Percentiles rank a stretch among this genome's conserved stretches.
Conservation (phyloP, 2,113 vertebrate genomes). For the Psittacus erithacus region DNA sequence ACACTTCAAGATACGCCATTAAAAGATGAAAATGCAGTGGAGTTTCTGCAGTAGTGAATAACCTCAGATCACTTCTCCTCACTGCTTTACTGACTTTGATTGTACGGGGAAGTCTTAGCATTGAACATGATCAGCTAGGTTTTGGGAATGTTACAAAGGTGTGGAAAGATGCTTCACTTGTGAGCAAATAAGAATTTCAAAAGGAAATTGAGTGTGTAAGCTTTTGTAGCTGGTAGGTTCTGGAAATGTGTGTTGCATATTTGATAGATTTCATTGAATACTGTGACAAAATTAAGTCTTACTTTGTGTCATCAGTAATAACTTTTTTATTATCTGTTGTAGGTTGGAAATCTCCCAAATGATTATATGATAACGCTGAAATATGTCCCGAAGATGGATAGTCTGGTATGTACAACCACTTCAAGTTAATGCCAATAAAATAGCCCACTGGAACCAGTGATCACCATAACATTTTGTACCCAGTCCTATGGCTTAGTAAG, state of each 20-base stretch:
- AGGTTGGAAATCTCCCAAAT: conserved; percentile 85
- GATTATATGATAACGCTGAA: conserved; percentile 83
- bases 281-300: neutral
- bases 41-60: neutral
- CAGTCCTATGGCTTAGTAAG: neutral
- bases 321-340: conserved; percentile 26
- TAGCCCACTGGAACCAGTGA: neutral
- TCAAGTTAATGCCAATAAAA: conserved; percentile 20
- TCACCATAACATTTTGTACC: neutral
- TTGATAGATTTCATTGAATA: neutral
- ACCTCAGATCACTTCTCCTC: neutral
- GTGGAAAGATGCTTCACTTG: neutral
- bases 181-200: neutral
- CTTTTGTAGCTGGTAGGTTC: neutral
- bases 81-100: neutral
- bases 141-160: neutral
- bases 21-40: neutral
- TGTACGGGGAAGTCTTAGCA: neutral
- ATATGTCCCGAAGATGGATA: conserved; percentile 81
- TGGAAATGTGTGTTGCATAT: neutral
- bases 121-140: neutral
- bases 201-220: neutral
- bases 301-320: neutral
- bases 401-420: conserved; percentile 76
- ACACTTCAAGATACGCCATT: neutral